Conservation (phyloP, 1,140 invertebrate species). For the Nebria ingens region DNA sequence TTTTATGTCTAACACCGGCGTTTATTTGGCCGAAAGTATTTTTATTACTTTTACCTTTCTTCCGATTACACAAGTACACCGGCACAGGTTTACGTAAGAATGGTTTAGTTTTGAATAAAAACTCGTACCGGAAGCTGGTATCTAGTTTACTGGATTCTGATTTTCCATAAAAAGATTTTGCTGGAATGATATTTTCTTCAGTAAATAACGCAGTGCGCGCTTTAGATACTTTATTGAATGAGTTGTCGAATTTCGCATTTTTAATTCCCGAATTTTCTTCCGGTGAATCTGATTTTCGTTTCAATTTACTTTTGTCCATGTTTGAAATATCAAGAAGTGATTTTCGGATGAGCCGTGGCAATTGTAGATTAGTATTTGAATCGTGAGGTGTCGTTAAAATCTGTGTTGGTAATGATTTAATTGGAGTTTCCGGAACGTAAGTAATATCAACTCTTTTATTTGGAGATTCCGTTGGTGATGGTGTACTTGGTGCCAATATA, state of each 20-base stretch:
- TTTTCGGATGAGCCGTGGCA: constrained; percentile 27
- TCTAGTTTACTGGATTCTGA: constrained; percentile 28
- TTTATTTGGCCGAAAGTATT: constrained; percentile 40
- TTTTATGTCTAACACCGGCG: constrained; percentile 42
- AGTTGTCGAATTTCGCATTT: constrained; percentile 20
- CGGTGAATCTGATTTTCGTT: constrained; percentile 14
- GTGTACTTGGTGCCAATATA: not conserved
- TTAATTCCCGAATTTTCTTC: constrained; percentile 19
- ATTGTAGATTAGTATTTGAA: constrained; percentile 19
- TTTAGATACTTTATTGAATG: constrained; percentile 22
- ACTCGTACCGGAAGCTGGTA: constrained; percentile 6
- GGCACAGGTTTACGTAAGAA: constrained; percentile 10
- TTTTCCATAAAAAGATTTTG: constrained; percentile 44
- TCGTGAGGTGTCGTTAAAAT: constrained; percentile 43
- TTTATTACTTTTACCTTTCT: constrained; percentile 8
- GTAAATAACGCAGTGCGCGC: constrained; percentile 30
- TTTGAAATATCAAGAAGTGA: constrained; percentile 11
- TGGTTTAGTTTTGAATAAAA: constrained; percentile 8
- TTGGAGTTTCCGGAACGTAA: not conserved
- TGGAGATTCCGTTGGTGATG: constrained; percentile 31
- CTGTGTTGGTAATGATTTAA: constrained; percentile 34
- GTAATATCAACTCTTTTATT: constrained; percentile 32
- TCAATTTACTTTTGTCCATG: constrained; percentile 16
- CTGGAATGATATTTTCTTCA: constrained; percentile 31
- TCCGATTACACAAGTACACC: constrained; percentile 15